Evolutionary conservation across 2,797 vertebrate species (phyloP), one percentile per base, ranked within the genome.

Genomic region (Anguilla anguilla): DNA sequence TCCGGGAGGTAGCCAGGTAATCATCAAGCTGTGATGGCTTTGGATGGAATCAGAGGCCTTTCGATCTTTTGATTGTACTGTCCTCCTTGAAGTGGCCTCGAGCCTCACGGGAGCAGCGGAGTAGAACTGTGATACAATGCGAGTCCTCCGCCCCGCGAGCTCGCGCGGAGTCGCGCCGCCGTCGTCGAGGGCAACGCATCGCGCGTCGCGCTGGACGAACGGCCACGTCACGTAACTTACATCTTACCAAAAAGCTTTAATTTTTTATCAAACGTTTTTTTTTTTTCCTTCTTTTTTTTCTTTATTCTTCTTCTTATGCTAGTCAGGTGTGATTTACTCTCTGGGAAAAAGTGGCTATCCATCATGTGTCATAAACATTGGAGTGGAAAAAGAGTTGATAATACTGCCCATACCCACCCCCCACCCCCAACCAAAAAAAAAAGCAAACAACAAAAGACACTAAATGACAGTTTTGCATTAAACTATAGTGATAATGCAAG

Each of bases 1-100:
- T 86, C 85, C 85, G 74, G 87, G 43, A 84, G 83, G 83, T 74
- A 84, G 85, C 85, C 92, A 92, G 91, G 93, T 91, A 91, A 93
- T 93, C 93, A 92, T 90, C 92, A 89, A 92, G 88, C 91, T 92
- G 92, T 91, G 91, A 93, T 91, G 93, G 92, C 91, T 90, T 91
- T 90, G 88, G 88, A 91, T 85, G 83, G 89, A 91, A 91, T 92
- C 90, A 90, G 67, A 88, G 90, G 91, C 91, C 90, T 92, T 96
- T 95, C 96, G 95, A 96, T 96, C 90, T 92, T 96, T 95, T 96
- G 95, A 96, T 96, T 97, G 96, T 96, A 95, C 91, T 87, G 93
- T 93, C 93, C 92, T 91, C 92, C 91, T 95, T 83, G 88, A 86
- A 83, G 85, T 93, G 87, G 95, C 95, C 93, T 90, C 88, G 7